These are phyloP conservation scores for Ridgeia piscesae DNA, from an alignment of 1,140 invertebrate genomes.

Conservation along the genomic window DNA sequence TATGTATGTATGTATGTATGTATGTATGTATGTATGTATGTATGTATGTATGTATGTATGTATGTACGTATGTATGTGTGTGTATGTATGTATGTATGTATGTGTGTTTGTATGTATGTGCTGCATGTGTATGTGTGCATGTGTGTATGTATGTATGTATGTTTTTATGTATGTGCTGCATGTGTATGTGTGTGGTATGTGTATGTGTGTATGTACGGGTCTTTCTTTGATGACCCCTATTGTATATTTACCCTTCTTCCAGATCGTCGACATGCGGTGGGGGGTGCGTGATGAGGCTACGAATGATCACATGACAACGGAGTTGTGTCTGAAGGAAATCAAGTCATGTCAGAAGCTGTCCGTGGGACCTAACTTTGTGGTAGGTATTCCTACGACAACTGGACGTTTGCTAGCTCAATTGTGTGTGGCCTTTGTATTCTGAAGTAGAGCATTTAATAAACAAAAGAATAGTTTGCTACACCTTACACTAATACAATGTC, in stretches of 20 bases:
- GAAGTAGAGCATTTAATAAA: no score
- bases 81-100: no score
- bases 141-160: background rate
- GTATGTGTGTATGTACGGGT: background rate
- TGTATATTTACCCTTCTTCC: slow-evolving; percentile 16
- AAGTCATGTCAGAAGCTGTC: slow-evolving; percentile 15
- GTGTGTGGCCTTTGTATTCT: no score
- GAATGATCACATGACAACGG: slow-evolving; percentile 15
- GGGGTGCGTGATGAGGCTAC: slow-evolving; percentile 29
- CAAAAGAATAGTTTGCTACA: no score
- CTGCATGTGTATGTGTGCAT: background rate
- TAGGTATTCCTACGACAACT: background rate
- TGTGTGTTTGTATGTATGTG: background rate
- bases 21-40: no score
- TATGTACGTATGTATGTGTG: no score
- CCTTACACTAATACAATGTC: no score
- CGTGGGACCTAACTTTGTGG: slow-evolving; percentile 26
- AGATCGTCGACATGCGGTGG: slow-evolving; percentile 34
- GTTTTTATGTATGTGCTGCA: no score
- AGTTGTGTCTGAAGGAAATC: slow-evolving; percentile 18
- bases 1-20: no score
- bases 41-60: no score
- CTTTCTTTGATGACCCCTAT: background rate
- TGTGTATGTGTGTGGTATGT: background rate
- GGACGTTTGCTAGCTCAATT: background rate